Percentiles rank a stretch among this genome's conserved stretches.
Conservation (phyloP, 1,140 invertebrate species). For the Plodia interpunctella region DNA sequence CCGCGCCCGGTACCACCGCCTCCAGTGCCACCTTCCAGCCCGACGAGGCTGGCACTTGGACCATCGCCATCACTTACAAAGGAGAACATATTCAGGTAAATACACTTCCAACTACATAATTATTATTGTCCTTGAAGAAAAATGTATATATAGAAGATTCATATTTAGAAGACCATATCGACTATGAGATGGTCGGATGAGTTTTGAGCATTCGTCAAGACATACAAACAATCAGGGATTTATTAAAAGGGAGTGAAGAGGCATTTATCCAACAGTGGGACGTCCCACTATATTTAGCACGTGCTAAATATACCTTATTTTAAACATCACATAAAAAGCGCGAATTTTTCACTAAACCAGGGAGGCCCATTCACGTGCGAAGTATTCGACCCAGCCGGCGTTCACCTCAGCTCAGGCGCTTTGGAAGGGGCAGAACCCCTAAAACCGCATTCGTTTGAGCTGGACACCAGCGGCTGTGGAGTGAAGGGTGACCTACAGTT, state of each 20-base stretch:
- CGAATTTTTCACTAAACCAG: slow-evolving; percentile 31
- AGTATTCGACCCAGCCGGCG: slow-evolving; percentile 95
- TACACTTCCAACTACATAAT: no score
- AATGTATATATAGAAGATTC: no score
- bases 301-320: no score
- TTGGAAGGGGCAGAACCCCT: slow-evolving; percentile 87
- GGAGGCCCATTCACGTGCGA: slow-evolving; percentile 98
- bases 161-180: no score
- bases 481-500: slow-evolving; percentile 92
- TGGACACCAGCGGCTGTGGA: slow-evolving; percentile 85
- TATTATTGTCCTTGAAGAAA: no score
- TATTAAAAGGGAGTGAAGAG: no score
- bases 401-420: slow-evolving; percentile 82
- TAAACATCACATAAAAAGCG: neutral
- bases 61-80: slow-evolving; percentile 96
- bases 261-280: no score
- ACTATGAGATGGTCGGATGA: no score
- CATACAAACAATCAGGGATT: no score
- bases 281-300: no score
- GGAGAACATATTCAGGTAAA: slow-evolving; percentile 95
- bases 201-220: no score
- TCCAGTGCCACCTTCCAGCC: slow-evolving; percentile 95
- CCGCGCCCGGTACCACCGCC: slow-evolving; percentile 62
- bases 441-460: slow-evolving; percentile 86
- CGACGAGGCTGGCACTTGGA: slow-evolving; percentile 97